Conservation (phyloP, 2,888 invertebrate genomes). For the Volucella bombylans region DNA sequence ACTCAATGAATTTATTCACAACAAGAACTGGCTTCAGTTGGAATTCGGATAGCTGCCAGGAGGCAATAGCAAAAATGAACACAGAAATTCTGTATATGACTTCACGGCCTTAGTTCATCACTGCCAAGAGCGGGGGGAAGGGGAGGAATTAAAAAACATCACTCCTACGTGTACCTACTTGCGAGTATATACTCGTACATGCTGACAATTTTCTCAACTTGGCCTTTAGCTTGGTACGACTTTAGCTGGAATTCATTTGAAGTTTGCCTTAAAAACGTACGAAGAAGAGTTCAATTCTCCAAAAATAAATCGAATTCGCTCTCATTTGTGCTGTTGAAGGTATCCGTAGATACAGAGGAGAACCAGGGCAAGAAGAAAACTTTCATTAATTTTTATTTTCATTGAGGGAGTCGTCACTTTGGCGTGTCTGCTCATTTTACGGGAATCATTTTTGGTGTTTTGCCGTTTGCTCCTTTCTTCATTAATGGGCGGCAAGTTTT, state of each 20-base stretch:
- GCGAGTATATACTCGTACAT: neutral
- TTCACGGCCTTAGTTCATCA: constrained; percentile 60
- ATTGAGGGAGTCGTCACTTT: constrained; percentile 67
- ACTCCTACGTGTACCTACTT: constrained; percentile 8
- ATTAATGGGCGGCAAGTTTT: neutral
- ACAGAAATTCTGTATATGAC: constrained; percentile 27
- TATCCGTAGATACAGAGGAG: neutral
- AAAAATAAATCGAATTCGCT: constrained; percentile 67
- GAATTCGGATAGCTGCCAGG: neutral
- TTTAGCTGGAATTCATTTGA: constrained; percentile 43
- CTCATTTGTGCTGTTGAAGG: neutral
- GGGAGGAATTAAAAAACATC: constrained; percentile 24
- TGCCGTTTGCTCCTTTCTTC: neutral
- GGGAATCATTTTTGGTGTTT: constrained; percentile 25
- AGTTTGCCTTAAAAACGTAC: constrained; percentile 21
- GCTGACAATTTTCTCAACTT: constrained; percentile 10
- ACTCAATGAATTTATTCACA: no score
- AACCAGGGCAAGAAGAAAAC: constrained; percentile 23
- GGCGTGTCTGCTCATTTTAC: constrained; percentile 61
- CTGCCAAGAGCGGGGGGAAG: constrained; percentile 29
- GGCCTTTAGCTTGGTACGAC: neutral
- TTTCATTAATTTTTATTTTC: constrained; percentile 72
- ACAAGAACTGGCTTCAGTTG: no score
- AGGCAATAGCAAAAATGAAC: neutral
- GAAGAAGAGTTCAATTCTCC: constrained; percentile 51